Percentiles rank a stretch among this genome's conserved stretches.
These are phyloP conservation scores for Cecidostiba fungosa DNA, from an alignment of 2,888 invertebrate genomes.

Conservation along the genomic window DNA sequence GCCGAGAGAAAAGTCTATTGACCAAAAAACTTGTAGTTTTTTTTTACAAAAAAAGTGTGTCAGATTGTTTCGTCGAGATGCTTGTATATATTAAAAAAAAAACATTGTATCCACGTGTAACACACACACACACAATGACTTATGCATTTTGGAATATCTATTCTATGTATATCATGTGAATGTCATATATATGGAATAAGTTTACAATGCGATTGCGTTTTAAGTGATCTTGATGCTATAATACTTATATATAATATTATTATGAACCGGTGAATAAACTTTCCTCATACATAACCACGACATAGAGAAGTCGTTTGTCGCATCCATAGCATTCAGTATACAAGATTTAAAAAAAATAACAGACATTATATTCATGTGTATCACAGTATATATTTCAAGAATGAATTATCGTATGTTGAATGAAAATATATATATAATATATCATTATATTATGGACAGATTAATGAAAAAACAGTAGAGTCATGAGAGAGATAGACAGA, in stretches of 20 bases:
- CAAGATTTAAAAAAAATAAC: slow-evolving; percentile 70
- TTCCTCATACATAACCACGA: slow-evolving; percentile 74
- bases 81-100: background rate
- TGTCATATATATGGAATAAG: background rate
- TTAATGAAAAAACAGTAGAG: slow-evolving; percentile 14
- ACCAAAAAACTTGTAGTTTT: slow-evolving; percentile 38
- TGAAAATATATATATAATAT: slow-evolving; percentile 34
- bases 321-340: slow-evolving; percentile 79
- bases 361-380: slow-evolving; percentile 62
- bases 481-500: slow-evolving; percentile 30
- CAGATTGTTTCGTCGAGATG: background rate
- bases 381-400: slow-evolving; percentile 45
- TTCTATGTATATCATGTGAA: slow-evolving; percentile 20
- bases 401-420: slow-evolving; percentile 47
- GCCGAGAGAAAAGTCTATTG: slow-evolving; percentile 69
- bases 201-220: slow-evolving; percentile 20
- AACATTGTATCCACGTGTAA: background rate
- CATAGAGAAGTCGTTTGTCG: slow-evolving; percentile 68
- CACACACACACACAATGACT: slow-evolving; percentile 22
- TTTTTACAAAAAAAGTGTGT: slow-evolving; percentile 5
- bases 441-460: slow-evolving; percentile 16
- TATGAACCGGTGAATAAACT: slow-evolving; percentile 69
- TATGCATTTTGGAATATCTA: background rate
- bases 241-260: background rate
- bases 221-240: slow-evolving; percentile 11